phyloP scores from a whole-genome alignment of 1,140 invertebrate genomes.

The Eupeodes corollae region DNA sequence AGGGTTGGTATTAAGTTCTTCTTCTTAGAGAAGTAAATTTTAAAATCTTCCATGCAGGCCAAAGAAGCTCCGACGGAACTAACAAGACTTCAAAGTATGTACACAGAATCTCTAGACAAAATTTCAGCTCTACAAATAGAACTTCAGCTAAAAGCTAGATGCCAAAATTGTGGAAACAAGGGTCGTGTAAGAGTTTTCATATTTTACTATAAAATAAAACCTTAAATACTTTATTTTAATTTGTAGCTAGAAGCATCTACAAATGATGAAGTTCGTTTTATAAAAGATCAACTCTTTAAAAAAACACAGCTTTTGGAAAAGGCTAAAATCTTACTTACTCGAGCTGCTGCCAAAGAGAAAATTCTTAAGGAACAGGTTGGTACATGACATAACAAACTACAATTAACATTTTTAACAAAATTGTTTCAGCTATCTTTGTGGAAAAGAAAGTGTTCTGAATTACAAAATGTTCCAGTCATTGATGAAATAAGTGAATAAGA shows the following conservation, averaged over 20 bases:
- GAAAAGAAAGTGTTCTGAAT: constrained; percentile 34
- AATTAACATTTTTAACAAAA: not conserved
- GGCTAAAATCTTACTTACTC: constrained; percentile 39
- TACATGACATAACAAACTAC: not conserved
- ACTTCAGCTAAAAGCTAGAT: constrained; percentile 24
- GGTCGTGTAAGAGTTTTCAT: too few species aligned
- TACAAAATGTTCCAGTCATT: constrained; percentile 36
- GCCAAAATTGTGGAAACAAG: constrained; percentile 10
- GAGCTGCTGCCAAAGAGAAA: constrained; percentile 34
- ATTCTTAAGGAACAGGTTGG: constrained; percentile 24
- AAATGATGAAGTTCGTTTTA: constrained; percentile 3
- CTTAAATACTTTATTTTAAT: too few species aligned
- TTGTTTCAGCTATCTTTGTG: constrained; percentile 13
- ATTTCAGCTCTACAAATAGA: constrained; percentile 40
- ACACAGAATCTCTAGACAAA: constrained; percentile 38
- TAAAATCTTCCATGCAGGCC: constrained; percentile 8
- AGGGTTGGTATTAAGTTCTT: not conserved
- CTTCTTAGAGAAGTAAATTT: not conserved
- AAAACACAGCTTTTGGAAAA: constrained; percentile 44
- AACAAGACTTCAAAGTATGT: constrained; percentile 27
- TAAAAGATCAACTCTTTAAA: constrained; percentile 40
- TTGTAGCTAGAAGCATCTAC: not conserved
- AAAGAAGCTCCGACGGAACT: constrained; percentile 11
- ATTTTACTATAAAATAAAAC: too few species aligned
- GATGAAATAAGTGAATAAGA: constrained; percentile 34